phyloP scores from a whole-genome alignment of 2,113 vertebrate genomes.

The Stercorarius parasiticus region DNA sequence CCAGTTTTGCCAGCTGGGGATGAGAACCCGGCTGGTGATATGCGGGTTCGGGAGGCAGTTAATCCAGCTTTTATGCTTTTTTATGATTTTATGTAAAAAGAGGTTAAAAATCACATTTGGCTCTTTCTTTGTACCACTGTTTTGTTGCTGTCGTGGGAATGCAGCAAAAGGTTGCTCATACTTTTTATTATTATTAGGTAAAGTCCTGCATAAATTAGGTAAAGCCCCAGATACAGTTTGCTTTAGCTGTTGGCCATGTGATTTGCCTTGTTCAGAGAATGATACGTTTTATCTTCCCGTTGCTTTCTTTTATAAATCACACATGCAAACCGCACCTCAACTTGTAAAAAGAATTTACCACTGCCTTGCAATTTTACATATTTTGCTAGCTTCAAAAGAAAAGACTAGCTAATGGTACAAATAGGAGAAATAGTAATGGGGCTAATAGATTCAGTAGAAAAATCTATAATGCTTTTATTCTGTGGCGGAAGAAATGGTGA shows the following conservation, averaged over 20 bases:
- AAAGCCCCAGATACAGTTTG: constrained; percentile 29
- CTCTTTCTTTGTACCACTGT: constrained; percentile 69
- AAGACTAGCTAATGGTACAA: not conserved
- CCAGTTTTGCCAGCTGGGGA: constrained; percentile 83
- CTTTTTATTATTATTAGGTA: constrained; percentile 67
- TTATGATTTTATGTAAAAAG: constrained; percentile 81
- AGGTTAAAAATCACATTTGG: constrained; percentile 80
- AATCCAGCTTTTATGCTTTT: constrained; percentile 81
- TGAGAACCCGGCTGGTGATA: constrained; percentile 81
- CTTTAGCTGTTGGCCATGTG: constrained; percentile 10
- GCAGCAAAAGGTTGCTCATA: constrained; percentile 69
- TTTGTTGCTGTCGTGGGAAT: constrained; percentile 72
- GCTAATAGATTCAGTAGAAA: not conserved
- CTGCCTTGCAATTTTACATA: not conserved
- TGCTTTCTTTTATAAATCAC: constrained; percentile 19
- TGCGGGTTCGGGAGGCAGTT: constrained; percentile 75
- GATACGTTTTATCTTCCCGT: not conserved
- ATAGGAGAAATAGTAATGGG: not conserved
- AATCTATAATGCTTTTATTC: not conserved
- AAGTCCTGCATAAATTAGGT: constrained; percentile 60
- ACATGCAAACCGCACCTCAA: not conserved
- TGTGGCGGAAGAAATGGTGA: not conserved
- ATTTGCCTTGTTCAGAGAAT: not conserved
- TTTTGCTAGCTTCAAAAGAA: not conserved
- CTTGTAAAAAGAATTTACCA: not conserved